Conservation (phyloP, 2,113 vertebrate species). For the Calidris pugnax region DNA sequence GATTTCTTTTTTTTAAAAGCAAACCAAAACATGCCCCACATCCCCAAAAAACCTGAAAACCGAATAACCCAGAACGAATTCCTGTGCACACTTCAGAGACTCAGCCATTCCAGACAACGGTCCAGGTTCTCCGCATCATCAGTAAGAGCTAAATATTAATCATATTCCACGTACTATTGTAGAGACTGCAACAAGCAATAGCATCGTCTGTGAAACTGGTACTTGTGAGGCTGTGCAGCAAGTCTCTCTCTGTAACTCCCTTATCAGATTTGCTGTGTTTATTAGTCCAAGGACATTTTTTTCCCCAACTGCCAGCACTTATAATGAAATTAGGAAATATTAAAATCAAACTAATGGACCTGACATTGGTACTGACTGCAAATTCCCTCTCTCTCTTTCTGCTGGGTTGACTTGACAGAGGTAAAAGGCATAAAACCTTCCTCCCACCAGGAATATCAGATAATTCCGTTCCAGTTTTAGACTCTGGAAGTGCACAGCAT, state of each 20-base stretch:
- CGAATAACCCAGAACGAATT: not conserved
- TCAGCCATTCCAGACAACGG: not conserved
- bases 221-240: not conserved
- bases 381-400: not conserved
- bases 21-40: not conserved
- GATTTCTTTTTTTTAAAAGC: not conserved
- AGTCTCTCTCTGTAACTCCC: not conserved
- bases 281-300: conserved; percentile 12
- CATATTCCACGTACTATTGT: not conserved
- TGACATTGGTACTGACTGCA: not conserved
- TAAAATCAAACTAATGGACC: not conserved
- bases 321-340: not conserved
- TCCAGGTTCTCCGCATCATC: not conserved
- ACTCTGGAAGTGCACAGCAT: not conserved
- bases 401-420: not conserved
- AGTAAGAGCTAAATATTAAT: not conserved
- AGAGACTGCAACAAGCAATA: not conserved
- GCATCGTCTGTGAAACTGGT: not conserved
- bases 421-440: not conserved
- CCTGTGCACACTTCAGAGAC: not conserved
- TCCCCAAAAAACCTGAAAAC: accelerated
- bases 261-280: not conserved
- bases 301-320: not conserved
- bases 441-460: not conserved
- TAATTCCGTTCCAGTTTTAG: not conserved